Evolutionary conservation across 2,797 vertebrate genomes (phyloP).

Genomic region (Hemitrygon akajei): DNA sequence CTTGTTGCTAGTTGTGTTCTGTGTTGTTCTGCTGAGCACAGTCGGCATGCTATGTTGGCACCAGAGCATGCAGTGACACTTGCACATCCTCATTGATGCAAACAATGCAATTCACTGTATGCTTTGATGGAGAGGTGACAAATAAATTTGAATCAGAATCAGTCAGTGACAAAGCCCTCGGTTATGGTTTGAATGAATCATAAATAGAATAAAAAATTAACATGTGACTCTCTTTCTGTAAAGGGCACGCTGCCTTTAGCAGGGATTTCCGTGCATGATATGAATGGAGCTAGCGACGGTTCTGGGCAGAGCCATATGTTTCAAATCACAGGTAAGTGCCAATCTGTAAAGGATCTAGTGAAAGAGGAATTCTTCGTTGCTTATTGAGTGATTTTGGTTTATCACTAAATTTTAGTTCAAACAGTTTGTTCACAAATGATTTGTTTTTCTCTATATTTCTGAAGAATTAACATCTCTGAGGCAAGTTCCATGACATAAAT

Average conservation of each 20-base stretch:
- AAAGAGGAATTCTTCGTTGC: neutral
- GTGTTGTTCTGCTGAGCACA: too few species aligned
- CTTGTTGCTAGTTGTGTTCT: too few species aligned
- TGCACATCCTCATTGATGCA: too few species aligned
- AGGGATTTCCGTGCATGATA: neutral
- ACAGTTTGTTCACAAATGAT: neutral
- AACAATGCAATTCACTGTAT: too few species aligned
- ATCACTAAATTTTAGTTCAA: neutral
- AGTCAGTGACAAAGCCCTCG: too few species aligned
- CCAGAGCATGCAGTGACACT: too few species aligned
- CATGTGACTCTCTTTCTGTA: neutral
- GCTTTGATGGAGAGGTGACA: too few species aligned
- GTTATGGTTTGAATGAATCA: neutral
- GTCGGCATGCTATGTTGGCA: too few species aligned
- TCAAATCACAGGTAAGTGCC: slow-evolving; percentile 27
- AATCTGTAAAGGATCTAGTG: neutral
- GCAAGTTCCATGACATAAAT: neutral
- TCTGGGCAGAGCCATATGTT: neutral
- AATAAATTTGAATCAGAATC: too few species aligned
- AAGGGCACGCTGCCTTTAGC: neutral
- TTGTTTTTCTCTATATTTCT: neutral
- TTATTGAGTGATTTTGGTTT: neutral
- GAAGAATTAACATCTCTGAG: neutral
- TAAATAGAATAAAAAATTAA: neutral
- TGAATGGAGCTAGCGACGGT: neutral